Evolutionary conservation across 2,113 vertebrate genomes (phyloP).

Genomic region (Nanger granti): DNA sequence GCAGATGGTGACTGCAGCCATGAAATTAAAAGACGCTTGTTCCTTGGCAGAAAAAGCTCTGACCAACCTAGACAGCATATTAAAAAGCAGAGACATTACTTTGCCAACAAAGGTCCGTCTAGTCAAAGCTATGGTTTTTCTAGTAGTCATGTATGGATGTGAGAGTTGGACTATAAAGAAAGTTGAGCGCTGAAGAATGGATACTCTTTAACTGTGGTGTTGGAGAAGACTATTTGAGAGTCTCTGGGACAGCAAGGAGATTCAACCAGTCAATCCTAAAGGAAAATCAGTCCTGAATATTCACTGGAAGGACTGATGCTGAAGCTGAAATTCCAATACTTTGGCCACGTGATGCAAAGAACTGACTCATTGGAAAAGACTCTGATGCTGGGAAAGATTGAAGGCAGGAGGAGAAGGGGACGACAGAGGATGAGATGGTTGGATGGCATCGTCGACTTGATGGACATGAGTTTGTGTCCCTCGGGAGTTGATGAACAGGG

Average conservation of each 20-base stretch:
- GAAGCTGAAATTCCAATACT: background rate
- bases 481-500: background rate
- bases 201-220: background rate
- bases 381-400: background rate
- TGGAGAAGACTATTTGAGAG: background rate
- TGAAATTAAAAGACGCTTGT: background rate
- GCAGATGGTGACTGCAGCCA: background rate
- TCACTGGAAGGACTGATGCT: background rate
- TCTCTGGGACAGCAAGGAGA: background rate
- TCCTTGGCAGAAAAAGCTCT: background rate
- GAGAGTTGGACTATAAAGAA: background rate
- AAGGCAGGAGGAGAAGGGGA: background rate
- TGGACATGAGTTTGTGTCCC: background rate
- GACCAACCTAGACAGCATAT: background rate
- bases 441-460: background rate
- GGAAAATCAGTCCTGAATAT: background rate
- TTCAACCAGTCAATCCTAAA: background rate
- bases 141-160: background rate
- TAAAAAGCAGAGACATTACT: background rate
- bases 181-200: background rate
- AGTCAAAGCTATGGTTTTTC: background rate
- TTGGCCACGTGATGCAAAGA: background rate
- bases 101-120: background rate
- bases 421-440: background rate
- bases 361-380: background rate